Percentiles rank a stretch among this genome's conserved stretches.
phyloP scores from a whole-genome alignment of 2,888 invertebrate genomes.

The Schizotus pectinicornis region DNA sequence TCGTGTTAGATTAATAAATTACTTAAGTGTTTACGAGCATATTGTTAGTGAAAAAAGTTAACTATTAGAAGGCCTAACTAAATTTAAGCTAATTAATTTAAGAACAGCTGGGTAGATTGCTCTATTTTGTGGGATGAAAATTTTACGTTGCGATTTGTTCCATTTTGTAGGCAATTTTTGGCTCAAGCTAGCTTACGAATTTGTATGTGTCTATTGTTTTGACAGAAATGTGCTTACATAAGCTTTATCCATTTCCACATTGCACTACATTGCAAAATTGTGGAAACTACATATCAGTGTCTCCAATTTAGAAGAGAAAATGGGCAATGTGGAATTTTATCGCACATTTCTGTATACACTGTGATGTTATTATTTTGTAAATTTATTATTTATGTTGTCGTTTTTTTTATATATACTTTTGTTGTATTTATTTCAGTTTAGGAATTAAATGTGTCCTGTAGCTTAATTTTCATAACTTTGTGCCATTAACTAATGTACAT shows the following conservation, averaged over 20 bases:
- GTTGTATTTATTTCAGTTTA: constrained; percentile 7
- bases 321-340: neutral
- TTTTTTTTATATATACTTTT: constrained; percentile 28
- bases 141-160: constrained; percentile 25
- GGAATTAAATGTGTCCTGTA: constrained; percentile 2
- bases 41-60: constrained; percentile 44
- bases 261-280: neutral
- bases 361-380: constrained; percentile 33
- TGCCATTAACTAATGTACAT: constrained; percentile 9
- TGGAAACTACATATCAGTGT: neutral
- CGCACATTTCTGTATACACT: constrained; percentile 44
- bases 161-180: constrained; percentile 11
- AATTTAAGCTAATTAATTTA: constrained; percentile 48
- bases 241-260: neutral
- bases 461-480: neutral
- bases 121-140: constrained; percentile 9
- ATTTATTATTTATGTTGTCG: constrained; percentile 35
- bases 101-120: constrained; percentile 37
- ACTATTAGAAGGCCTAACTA: constrained; percentile 58
- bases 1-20: constrained; percentile 36
- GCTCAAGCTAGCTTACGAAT: constrained; percentile 15
- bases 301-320: constrained; percentile 1
- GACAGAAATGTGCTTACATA: constrained; percentile 24
- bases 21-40: constrained; percentile 33
- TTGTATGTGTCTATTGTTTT: constrained; percentile 12